Percentiles rank a stretch among this genome's conserved stretches.
These are phyloP conservation scores for Desmophyllum pertusum DNA, from an alignment of 92 coral and sea anemone genomes.

Conservation along the genomic window DNA sequence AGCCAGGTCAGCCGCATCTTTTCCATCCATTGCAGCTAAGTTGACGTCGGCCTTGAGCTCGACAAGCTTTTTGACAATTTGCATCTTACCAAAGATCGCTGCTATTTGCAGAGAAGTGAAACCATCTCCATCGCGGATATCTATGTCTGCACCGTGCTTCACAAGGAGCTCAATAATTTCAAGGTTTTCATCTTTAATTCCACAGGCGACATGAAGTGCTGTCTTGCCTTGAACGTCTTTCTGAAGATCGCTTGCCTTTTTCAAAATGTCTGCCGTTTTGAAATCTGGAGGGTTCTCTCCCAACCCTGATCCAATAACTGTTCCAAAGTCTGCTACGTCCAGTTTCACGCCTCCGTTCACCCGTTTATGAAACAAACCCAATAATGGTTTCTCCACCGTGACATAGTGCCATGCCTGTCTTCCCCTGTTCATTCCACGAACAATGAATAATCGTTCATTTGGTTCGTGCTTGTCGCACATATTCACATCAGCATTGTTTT, in stretches of 20 bases:
- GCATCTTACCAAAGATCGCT: slow-evolving; percentile 18
- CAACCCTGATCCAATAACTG: slow-evolving; percentile 31
- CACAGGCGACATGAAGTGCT: slow-evolving; percentile 29
- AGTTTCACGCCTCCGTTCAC: not conserved
- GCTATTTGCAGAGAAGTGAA: slow-evolving; percentile 37
- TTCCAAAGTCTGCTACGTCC: slow-evolving; percentile 22
- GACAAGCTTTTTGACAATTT: slow-evolving; percentile 27
- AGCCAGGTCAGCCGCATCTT: slow-evolving; percentile 32
- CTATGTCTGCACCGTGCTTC: slow-evolving; percentile 15
- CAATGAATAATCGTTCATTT: slow-evolving; percentile 10
- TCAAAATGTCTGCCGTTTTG: not conserved
- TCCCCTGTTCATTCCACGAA: slow-evolving; percentile 33
- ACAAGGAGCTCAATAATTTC: slow-evolving; percentile 10
- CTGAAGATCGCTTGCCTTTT: not conserved
- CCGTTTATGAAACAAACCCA: slow-evolving; percentile 26
- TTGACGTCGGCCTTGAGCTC: slow-evolving; percentile 13
- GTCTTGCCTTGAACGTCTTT: slow-evolving; percentile 11
- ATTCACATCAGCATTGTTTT: slow-evolving; percentile 12
- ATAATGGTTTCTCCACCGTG: slow-evolving; percentile 3
- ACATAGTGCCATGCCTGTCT: slow-evolving; percentile 32
- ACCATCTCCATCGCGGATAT: slow-evolving; percentile 27
- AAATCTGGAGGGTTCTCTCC: slow-evolving; percentile 9
- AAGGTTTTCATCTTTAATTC: not conserved
- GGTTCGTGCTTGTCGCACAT: not conserved
- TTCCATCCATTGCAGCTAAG: slow-evolving; percentile 11